These are phyloP conservation scores for Numenius phaeopus DNA, from an alignment of 2,797 vertebrate species.

Conservation along the genomic window DNA sequence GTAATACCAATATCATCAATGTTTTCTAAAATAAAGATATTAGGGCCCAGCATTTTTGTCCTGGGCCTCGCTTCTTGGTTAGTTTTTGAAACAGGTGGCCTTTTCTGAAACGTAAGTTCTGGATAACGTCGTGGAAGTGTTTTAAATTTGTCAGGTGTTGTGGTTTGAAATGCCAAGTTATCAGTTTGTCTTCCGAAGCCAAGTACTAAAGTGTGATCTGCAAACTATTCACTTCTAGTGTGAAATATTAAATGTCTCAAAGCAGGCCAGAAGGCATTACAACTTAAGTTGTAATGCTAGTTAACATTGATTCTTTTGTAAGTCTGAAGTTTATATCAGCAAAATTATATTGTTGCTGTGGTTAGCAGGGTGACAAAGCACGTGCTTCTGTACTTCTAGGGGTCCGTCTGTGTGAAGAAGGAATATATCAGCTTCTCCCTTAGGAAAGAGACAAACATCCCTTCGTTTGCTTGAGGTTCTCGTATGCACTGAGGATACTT, in stretches of 20 bases:
- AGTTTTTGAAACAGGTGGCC: not conserved
- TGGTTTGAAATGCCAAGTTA: not conserved
- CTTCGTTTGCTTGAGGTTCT: not conserved
- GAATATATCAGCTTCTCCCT: not conserved
- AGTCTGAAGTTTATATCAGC: constrained; percentile 58
- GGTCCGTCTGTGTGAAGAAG: not conserved
- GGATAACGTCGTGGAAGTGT: not conserved
- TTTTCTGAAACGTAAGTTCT: not conserved
- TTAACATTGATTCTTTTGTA: constrained; percentile 30
- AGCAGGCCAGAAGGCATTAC: not conserved
- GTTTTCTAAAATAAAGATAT: not conserved
- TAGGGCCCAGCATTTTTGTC: not conserved
- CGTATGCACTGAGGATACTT: not conserved
- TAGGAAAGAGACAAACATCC: not conserved
- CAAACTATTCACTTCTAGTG: not conserved
- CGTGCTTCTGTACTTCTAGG: not conserved
- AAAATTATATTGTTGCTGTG: constrained; percentile 11
- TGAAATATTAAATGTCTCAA: not conserved
- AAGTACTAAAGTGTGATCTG: not conserved
- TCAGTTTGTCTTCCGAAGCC: not conserved
- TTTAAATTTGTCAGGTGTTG: not conserved
- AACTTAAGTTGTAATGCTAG: not conserved
- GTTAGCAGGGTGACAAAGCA: constrained; percentile 16
- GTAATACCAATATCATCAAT: not conserved
- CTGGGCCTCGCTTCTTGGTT: not conserved